Evolutionary conservation across 2,113 vertebrate species (phyloP).

Genomic region (Sakesphorus luctuosus): DNA sequence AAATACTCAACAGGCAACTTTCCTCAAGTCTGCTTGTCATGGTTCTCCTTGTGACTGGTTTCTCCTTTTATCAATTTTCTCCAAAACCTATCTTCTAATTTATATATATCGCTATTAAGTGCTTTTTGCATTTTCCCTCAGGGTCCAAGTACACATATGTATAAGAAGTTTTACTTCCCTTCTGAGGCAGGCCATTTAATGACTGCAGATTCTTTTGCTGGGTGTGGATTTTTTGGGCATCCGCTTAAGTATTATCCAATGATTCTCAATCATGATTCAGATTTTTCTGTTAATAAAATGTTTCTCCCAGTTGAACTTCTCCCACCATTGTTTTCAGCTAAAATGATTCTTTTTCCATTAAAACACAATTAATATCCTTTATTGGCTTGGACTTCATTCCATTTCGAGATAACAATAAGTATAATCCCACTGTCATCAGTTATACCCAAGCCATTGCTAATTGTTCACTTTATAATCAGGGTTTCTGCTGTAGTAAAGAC

Average conservation of each 20-base stretch:
- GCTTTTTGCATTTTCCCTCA: neutral
- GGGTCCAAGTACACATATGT: neutral
- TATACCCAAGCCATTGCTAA: neutral
- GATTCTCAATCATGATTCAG: constrained; percentile 10
- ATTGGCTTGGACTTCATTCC: neutral
- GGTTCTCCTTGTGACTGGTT: neutral
- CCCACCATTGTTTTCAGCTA: constrained; percentile 34
- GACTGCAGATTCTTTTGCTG: constrained; percentile 4
- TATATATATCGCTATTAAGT: neutral
- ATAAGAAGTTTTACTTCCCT: neutral
- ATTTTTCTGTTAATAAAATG: constrained; percentile 28
- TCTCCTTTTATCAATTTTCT: neutral
- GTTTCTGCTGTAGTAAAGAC: neutral
- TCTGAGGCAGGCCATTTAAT: neutral
- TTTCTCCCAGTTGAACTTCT: constrained; percentile 18
- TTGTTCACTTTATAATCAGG: neutral
- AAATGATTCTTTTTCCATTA: neutral
- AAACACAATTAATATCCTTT: neutral
- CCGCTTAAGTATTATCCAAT: constrained; percentile 15
- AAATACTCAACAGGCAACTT: neutral
- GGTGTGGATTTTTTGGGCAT: constrained; percentile 2
- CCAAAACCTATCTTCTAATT: neutral
- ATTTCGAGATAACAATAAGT: constrained; percentile 23
- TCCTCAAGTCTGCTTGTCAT: neutral
- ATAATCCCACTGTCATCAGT: neutral